These are phyloP conservation scores for Bimastos eiseni DNA, from an alignment of 2,888 invertebrate species.

Conservation along the genomic window DNA sequence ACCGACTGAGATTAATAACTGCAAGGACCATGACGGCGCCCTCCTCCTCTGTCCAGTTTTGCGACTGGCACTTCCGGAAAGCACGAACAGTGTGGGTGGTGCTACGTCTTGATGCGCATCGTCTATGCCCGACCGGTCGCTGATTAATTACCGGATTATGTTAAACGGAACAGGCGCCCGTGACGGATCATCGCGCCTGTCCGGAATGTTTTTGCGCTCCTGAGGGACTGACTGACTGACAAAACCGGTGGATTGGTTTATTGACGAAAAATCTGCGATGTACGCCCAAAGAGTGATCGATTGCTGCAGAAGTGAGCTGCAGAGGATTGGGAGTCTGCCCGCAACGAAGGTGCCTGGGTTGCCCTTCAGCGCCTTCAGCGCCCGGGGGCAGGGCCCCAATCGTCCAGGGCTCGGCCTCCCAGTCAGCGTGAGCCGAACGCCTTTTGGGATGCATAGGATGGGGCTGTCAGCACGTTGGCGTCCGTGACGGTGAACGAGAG, in stretches of 20 bases:
- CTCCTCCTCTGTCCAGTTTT: too few relatives aligned
- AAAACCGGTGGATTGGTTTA: background rate
- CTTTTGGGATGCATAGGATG: background rate
- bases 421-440: background rate
- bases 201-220: slow-evolving; percentile 2
- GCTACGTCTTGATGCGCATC: background rate
- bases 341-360: background rate
- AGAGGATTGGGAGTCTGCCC: background rate
- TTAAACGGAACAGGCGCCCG: background rate
- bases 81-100: too few relatives aligned
- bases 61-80: too few relatives aligned
- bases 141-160: background rate
- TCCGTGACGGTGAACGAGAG: background rate
- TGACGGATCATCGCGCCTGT: background rate
- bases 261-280: background rate
- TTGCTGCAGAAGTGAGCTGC: background rate
- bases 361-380: background rate
- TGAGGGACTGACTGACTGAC: background rate
- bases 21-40: too few relatives aligned
- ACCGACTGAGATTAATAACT: too few relatives aligned
- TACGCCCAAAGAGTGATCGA: background rate
- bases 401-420: background rate
- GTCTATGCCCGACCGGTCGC: background rate
- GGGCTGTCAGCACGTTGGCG: background rate
- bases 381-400: background rate